Evolutionary conservation across 2,888 invertebrate genomes (phyloP).

Genomic region (Creontiades dilutus): DNA sequence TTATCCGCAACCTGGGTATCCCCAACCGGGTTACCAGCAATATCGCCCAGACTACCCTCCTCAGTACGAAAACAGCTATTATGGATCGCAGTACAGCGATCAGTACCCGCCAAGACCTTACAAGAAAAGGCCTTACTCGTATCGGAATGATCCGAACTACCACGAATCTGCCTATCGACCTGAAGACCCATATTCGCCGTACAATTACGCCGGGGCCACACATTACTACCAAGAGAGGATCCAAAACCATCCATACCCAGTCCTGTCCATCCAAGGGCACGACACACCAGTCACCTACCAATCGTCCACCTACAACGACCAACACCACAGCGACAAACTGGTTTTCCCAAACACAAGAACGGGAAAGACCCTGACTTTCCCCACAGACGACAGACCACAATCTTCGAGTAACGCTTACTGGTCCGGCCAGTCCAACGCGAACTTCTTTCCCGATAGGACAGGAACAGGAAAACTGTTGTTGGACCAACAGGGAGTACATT

Average conservation of each 20-base stretch:
- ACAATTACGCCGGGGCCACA: slow-evolving; percentile 73
- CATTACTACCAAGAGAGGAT: slow-evolving; percentile 74
- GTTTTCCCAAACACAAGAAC: slow-evolving; percentile 72
- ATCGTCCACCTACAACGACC: not conserved
- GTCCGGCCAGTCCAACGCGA: slow-evolving; percentile 45
- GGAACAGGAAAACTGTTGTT: slow-evolving; percentile 77
- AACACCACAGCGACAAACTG: slow-evolving; percentile 59
- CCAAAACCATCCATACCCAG: slow-evolving; percentile 70
- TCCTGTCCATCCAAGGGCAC: slow-evolving; percentile 55
- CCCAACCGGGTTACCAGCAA: slow-evolving; percentile 74
- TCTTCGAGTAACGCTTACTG: slow-evolving; percentile 60
- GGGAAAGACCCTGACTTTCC: slow-evolving; percentile 72
- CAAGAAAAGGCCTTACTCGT: slow-evolving; percentile 54
- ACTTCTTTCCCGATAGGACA: slow-evolving; percentile 77
- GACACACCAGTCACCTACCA: slow-evolving; percentile 62
- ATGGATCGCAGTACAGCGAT: slow-evolving; percentile 24
- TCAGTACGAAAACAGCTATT: slow-evolving; percentile 48
- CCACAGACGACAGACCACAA: slow-evolving; percentile 41
- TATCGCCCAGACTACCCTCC: slow-evolving; percentile 67
- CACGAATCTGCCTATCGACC: slow-evolving; percentile 58
- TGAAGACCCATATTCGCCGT: slow-evolving; percentile 53
- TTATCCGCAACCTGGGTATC: slow-evolving; percentile 54
- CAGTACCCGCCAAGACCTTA: slow-evolving; percentile 55
- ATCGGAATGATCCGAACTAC: slow-evolving; percentile 42
- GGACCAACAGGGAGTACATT: slow-evolving; percentile 75